Conservation (phyloP, 1,140 invertebrate species). For the Eumeta japonica region DNA sequence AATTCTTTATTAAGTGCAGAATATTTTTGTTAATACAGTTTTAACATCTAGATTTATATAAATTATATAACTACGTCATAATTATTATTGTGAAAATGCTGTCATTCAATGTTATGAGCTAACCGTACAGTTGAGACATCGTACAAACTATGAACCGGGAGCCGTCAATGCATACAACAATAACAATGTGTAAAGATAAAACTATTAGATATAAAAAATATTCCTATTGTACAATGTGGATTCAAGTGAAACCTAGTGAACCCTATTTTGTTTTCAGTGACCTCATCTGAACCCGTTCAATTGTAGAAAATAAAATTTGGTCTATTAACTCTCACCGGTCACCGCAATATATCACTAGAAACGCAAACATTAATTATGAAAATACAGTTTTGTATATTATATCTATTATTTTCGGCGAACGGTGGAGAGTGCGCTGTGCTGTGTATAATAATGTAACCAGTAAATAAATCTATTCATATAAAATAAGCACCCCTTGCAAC, state of each 20-base stretch:
- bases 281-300: too few relatives aligned
- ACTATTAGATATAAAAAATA: slow-evolving; percentile 57
- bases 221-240: slow-evolving; percentile 41
- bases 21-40: too few relatives aligned
- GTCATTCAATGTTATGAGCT: too few relatives aligned
- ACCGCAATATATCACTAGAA: slow-evolving; percentile 31
- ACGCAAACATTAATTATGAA: slow-evolving; percentile 47
- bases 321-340: slow-evolving; percentile 20
- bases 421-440: slow-evolving; percentile 17
- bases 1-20: too few relatives aligned
- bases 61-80: slow-evolving; percentile 38
- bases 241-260: slow-evolving; percentile 14
- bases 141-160: slow-evolving; percentile 54
- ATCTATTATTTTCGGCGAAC: slow-evolving; percentile 15
- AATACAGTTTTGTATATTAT: slow-evolving; percentile 34
- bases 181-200: slow-evolving; percentile 53
- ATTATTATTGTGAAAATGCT: too few relatives aligned
- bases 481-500: slow-evolving; percentile 57
- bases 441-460: slow-evolving; percentile 47
- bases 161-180: slow-evolving; percentile 53
- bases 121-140: slow-evolving; percentile 37
- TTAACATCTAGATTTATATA: too few relatives aligned
- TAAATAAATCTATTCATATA: slow-evolving; percentile 53
- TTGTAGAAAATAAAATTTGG: slow-evolving; percentile 15
- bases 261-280: too few relatives aligned